These are phyloP conservation scores for Apamea sordens DNA, from an alignment of 2,888 invertebrate species.

Conservation along the genomic window DNA sequence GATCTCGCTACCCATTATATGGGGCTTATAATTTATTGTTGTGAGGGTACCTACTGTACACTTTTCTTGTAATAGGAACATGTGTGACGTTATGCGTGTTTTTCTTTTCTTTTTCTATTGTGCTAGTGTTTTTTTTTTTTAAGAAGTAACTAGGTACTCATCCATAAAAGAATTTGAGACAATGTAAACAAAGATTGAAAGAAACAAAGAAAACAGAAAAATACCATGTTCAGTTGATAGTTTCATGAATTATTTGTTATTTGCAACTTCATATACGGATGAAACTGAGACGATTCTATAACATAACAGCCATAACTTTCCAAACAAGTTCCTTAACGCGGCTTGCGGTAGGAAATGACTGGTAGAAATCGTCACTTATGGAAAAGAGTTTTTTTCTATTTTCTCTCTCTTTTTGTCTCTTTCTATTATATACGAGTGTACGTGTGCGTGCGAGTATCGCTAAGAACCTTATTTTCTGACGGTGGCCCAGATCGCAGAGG, in stretches of 20 bases:
- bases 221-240: not conserved
- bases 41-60: not conserved
- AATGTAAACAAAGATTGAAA: not conserved
- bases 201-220: not conserved
- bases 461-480: not conserved
- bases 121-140: slow-evolving; percentile 2
- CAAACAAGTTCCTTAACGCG: not conserved
- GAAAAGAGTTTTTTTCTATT: not conserved
- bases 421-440: not conserved
- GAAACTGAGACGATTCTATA: not conserved
- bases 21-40: not conserved
- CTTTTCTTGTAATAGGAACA: not conserved
- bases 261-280: not conserved
- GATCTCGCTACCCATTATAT: too few species aligned
- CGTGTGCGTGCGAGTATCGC: not conserved
- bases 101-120: not conserved
- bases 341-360: not conserved
- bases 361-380: not conserved
- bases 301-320: not conserved
- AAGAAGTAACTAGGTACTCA: not conserved
- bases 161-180: not conserved
- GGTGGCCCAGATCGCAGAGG: not conserved
- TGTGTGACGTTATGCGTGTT: not conserved
- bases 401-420: not conserved
- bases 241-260: not conserved